phyloP scores from a whole-genome alignment of 1,140 invertebrate genomes.

The Rhyzopertha dominica region DNA sequence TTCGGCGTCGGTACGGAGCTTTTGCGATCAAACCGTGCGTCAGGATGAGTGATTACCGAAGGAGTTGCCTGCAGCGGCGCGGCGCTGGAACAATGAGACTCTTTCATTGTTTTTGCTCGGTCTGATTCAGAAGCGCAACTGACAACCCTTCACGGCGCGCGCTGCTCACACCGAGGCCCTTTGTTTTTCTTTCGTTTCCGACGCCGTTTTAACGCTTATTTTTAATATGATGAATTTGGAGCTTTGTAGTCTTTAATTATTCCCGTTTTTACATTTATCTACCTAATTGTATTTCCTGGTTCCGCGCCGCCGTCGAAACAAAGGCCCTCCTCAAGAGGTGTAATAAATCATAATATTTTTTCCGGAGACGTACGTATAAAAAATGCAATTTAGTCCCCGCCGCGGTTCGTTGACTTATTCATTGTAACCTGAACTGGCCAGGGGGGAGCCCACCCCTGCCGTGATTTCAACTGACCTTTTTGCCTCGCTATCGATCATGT shows the following conservation, averaged over 20 bases:
- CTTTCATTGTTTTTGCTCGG: slow-evolving; percentile 44
- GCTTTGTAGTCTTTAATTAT: slow-evolving; percentile 47
- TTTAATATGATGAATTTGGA: slow-evolving; percentile 47
- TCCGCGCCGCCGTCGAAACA: slow-evolving; percentile 27
- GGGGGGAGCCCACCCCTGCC: neutral
- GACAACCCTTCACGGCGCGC: slow-evolving; percentile 39
- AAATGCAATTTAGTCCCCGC: slow-evolving; percentile 35
- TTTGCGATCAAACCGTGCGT: slow-evolving; percentile 30
- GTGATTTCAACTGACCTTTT: slow-evolving; percentile 23
- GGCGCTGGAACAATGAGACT: slow-evolving; percentile 42
- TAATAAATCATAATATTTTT: slow-evolving; percentile 42
- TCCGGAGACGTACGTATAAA: slow-evolving; percentile 33
- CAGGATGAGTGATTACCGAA: slow-evolving; percentile 41
- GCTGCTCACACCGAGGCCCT: slow-evolving; percentile 33
- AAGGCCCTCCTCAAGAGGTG: slow-evolving; percentile 38
- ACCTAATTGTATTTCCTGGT: slow-evolving; percentile 47
- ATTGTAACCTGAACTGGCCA: slow-evolving; percentile 18
- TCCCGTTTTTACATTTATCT: slow-evolving; percentile 46
- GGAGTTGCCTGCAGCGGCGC: slow-evolving; percentile 21
- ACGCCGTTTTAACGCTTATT: slow-evolving; percentile 43
- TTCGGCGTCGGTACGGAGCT: too few relatives aligned
- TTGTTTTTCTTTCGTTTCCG: slow-evolving; percentile 45
- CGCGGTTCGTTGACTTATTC: slow-evolving; percentile 10
- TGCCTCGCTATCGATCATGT: slow-evolving; percentile 18
- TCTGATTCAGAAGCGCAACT: slow-evolving; percentile 38